These are phyloP conservation scores for Poecile montanus DNA, from an alignment of 2,797 vertebrate genomes.

Conservation along the genomic window DNA sequence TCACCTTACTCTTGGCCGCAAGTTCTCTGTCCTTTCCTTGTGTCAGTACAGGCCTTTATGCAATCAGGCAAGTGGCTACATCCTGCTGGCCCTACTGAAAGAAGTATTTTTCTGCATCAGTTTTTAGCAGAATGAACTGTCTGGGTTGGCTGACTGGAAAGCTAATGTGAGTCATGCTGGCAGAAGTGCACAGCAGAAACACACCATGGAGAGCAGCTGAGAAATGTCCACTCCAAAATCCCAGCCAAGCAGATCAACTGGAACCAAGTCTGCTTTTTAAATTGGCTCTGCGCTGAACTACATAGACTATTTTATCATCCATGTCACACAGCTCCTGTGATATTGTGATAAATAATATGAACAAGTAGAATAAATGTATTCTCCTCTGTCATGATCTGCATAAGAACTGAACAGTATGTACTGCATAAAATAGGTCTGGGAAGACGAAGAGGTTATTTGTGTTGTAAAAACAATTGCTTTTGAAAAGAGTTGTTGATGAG, in stretches of 20 bases:
- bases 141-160: not conserved
- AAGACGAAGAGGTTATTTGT: not conserved
- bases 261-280: not conserved
- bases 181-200: not conserved
- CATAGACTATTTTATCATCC: not conserved
- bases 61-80: rapidly evolving
- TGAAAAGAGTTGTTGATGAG: not conserved
- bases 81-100: not conserved
- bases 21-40: not conserved
- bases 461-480: not conserved
- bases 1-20: not conserved
- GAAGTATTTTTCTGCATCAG: not conserved
- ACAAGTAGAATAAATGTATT: not conserved
- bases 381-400: not conserved
- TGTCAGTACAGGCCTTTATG: not conserved
- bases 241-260: not conserved
- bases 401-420: not conserved
- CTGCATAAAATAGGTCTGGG: not conserved
- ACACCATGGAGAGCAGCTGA: not conserved
- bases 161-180: not conserved
- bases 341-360: not conserved
- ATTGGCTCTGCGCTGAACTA: not conserved
- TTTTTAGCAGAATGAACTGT: not conserved
- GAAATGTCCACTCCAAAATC: not conserved
- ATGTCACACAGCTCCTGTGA: not conserved